These are phyloP conservation scores for Crambe crambe DNA, from an alignment of 37 sponge, comb jelly and placozoan species.

Conservation along the genomic window DNA sequence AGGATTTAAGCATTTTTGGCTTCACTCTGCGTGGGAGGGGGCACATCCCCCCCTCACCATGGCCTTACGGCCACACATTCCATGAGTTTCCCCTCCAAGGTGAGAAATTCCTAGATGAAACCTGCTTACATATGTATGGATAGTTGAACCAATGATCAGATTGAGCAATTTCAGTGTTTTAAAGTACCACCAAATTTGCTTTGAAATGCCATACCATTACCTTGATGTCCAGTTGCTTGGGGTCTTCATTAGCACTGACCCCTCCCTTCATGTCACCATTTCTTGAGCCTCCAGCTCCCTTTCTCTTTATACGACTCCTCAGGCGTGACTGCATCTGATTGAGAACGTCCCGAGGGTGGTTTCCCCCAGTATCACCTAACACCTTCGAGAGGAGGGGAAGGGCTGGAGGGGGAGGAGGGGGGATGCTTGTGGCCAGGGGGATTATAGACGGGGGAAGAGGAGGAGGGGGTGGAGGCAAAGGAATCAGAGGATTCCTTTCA, in stretches of 20 bases:
- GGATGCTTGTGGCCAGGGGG: neutral
- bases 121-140: too few relatives aligned
- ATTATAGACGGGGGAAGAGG: neutral
- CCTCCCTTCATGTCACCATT: constrained; percentile 15
- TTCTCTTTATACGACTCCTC: constrained; percentile 55
- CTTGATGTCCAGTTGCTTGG: constrained; percentile 22
- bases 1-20: too few relatives aligned
- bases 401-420: constrained; percentile 2
- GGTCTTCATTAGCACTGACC: neutral
- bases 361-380: neutral
- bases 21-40: too few relatives aligned
- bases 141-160: too few relatives aligned
- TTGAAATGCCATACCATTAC: constrained; percentile 7
- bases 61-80: too few relatives aligned
- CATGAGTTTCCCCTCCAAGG: too few relatives aligned
- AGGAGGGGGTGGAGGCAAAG: constrained; percentile 17
- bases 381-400: neutral
- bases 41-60: too few relatives aligned
- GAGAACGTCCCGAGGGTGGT: constrained; percentile 29
- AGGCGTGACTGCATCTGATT: constrained; percentile 64
- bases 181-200: too few relatives aligned
- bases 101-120: too few relatives aligned
- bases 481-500: neutral
- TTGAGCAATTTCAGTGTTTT: too few relatives aligned
- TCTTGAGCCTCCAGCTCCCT: neutral